Conservation (phyloP, 2,113 vertebrate genomes). For the Pipra filicauda region DNA sequence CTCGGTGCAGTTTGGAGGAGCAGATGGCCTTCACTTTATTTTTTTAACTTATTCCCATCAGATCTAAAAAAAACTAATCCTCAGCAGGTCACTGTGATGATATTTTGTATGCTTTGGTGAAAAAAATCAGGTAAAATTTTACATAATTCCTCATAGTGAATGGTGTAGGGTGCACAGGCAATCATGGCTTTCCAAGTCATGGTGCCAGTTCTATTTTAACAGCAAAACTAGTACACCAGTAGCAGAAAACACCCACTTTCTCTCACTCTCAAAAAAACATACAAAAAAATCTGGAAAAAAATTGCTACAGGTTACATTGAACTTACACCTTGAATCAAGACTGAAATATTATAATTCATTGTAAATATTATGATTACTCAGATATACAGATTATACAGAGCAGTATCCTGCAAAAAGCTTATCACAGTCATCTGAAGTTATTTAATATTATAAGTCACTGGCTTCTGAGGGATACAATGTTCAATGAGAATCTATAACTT, state of each 20-base stretch:
- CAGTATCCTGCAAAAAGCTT: not conserved
- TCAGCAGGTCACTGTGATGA: not conserved
- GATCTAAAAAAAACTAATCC: not conserved
- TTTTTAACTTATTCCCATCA: not conserved
- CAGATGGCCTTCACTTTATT: not conserved
- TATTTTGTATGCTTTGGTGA: not conserved
- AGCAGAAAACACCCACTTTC: not conserved
- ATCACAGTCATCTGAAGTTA: not conserved
- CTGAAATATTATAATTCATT: not conserved
- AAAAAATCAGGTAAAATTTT: not conserved
- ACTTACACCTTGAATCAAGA: not conserved
- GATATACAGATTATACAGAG: not conserved
- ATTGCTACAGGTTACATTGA: fast-evolving
- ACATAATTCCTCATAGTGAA: not conserved
- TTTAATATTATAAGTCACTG: not conserved
- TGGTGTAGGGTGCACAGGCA: not conserved
- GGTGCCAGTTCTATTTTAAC: not conserved
- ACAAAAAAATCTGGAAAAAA: too few relatives aligned
- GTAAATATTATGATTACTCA: not conserved
- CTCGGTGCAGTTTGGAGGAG: not conserved
- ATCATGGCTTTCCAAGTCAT: not conserved
- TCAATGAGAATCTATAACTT: not conserved
- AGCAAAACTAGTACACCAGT: not conserved
- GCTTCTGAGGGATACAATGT: not conserved
- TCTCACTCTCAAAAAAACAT: not conserved